phyloP scores from a whole-genome alignment of 2,888 invertebrate species.

The Athalia cordata region DNA sequence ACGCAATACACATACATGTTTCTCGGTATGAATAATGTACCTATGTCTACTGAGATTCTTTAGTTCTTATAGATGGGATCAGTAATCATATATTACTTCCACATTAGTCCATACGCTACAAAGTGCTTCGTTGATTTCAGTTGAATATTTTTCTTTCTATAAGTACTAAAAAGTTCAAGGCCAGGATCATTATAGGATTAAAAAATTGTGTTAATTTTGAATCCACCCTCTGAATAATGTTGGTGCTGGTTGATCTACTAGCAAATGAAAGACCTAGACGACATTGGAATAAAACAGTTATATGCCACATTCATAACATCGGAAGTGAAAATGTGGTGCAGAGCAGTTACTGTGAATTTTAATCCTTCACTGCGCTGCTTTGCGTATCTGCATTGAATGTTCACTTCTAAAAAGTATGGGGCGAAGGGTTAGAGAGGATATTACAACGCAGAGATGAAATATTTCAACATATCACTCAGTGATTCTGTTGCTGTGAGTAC shows the following conservation, averaged over 20 bases:
- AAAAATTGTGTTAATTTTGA: too few relatives aligned
- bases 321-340: slow-evolving; percentile 16
- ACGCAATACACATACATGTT: not conserved
- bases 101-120: too few relatives aligned
- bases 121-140: too few relatives aligned
- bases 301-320: not conserved
- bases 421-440: slow-evolving; percentile 10
- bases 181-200: too few relatives aligned
- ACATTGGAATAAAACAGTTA: slow-evolving; percentile 26
- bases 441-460: not conserved
- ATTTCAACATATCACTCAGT: slow-evolving; percentile 8
- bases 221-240: too few relatives aligned
- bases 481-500: slow-evolving; percentile 14
- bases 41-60: too few relatives aligned
- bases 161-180: too few relatives aligned
- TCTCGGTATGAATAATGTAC: too few relatives aligned
- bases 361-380: too few relatives aligned
- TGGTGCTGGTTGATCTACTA: slow-evolving; percentile 43
- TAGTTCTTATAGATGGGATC: not conserved
- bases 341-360: slow-evolving; percentile 22
- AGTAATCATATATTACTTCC: not conserved
- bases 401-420: too few relatives aligned
- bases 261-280: slow-evolving; percentile 39
- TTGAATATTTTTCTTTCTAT: too few relatives aligned
- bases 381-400: too few relatives aligned